A percentile compares a stretch with the other conserved stretches of the same genome.
Conservation (phyloP, 2,888 invertebrate species). For the Parascotia fuliginaria region DNA sequence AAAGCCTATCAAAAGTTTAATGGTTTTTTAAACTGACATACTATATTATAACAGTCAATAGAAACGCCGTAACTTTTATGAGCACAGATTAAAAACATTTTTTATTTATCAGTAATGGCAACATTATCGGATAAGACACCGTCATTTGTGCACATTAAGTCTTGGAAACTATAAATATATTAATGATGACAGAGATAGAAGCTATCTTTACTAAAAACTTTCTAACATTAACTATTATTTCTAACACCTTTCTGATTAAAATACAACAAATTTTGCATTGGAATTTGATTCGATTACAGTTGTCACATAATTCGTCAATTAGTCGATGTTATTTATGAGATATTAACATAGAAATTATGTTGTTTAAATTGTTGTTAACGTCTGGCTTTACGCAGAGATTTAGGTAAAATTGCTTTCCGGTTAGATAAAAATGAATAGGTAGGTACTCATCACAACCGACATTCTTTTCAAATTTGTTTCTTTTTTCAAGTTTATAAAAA, state of each 20-base stretch:
- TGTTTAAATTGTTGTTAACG: too few relatives aligned
- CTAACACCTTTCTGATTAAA: constrained; percentile 1
- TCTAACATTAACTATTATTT: constrained; percentile 28
- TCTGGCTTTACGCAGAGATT: too few relatives aligned
- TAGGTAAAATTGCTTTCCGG: too few relatives aligned
- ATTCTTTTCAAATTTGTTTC: too few relatives aligned
- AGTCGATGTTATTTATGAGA: too few relatives aligned
- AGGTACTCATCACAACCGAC: too few relatives aligned
- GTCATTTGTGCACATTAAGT: constrained; percentile 37
- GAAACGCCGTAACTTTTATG: constrained; percentile 32
- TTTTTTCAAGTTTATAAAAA: too few relatives aligned
- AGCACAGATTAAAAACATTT: constrained; percentile 25
- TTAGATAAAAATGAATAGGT: too few relatives aligned
- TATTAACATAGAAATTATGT: too few relatives aligned
- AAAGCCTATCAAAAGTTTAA: constrained; percentile 3
- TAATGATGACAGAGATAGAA: constrained; percentile 23
- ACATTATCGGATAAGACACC: constrained; percentile 31
- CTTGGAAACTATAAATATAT: constrained; percentile 26
- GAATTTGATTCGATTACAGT: not conserved
- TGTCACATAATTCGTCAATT: too few relatives aligned
- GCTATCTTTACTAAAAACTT: constrained; percentile 23
- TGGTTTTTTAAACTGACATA: constrained; percentile 9
- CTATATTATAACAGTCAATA: too few relatives aligned
- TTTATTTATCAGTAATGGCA: constrained; percentile 27
- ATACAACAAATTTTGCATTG: too few relatives aligned